Evolutionary conservation across 2,888 invertebrate species (phyloP).

Genomic region (Augochlorella aurata): DNA sequence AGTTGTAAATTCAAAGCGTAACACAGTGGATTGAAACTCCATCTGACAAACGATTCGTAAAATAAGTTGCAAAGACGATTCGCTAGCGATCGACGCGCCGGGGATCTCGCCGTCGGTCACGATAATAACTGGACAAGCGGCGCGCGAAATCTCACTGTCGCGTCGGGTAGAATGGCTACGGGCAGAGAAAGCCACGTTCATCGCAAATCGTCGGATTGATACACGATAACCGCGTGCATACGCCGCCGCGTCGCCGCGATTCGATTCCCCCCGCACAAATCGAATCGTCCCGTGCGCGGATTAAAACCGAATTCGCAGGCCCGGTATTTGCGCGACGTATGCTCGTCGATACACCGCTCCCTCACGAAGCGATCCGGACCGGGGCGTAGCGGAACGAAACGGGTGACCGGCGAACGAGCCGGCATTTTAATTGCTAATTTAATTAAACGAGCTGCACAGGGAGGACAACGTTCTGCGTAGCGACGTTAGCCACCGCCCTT

Average conservation of each 20-base stretch:
- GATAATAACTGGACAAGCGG: slow-evolving; percentile 24
- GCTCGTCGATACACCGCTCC: slow-evolving; percentile 37
- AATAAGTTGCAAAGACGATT: not conserved
- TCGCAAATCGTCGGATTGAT: slow-evolving; percentile 52
- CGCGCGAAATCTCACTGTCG: slow-evolving; percentile 13
- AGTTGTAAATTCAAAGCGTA: not conserved
- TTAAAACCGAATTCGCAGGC: slow-evolving; percentile 49
- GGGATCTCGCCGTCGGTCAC: slow-evolving; percentile 3
- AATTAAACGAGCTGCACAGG: slow-evolving; percentile 73
- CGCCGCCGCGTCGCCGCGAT: slow-evolving; percentile 17
- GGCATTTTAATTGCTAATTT: slow-evolving; percentile 81
- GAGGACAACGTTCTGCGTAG: slow-evolving; percentile 33
- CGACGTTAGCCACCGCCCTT: slow-evolving; percentile 35
- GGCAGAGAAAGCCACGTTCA: slow-evolving; percentile 13
- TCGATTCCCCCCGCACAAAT: slow-evolving; percentile 44
- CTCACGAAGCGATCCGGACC: slow-evolving; percentile 22
- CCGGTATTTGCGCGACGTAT: slow-evolving; percentile 34
- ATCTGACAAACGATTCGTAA: not conserved
- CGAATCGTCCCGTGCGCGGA: slow-evolving; percentile 48
- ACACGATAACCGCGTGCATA: slow-evolving; percentile 44
- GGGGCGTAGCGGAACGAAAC: slow-evolving; percentile 20
- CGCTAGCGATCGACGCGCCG: not conserved
- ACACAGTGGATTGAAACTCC: not conserved
- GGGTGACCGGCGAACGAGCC: slow-evolving; percentile 57
- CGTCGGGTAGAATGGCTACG: not conserved